These are phyloP conservation scores for Porites lutea DNA, from an alignment of 64 coral and sea anemone genomes.

Conservation along the genomic window DNA sequence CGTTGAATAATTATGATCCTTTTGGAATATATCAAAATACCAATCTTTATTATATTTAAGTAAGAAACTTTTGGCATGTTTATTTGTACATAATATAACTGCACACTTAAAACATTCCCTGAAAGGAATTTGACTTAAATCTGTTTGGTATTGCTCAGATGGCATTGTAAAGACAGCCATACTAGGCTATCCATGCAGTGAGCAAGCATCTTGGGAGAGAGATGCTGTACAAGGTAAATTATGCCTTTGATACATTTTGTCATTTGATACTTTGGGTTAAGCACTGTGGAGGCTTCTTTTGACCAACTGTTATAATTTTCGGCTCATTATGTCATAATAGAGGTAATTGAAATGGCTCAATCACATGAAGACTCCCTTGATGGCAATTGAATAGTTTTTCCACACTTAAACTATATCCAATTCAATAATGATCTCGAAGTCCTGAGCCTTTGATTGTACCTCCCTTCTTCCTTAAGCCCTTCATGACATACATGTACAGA, in stretches of 20 bases:
- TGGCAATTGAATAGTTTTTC: constrained; percentile 4
- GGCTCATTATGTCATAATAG: no score
- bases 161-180: constrained; percentile 10
- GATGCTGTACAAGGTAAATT: constrained; percentile 27
- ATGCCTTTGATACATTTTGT: constrained; percentile 18
- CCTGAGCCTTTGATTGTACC: constrained; percentile 1
- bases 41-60: neutral
- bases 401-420: neutral
- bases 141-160: constrained; percentile 9
- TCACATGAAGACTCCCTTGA: neutral
- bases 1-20: constrained; percentile 21
- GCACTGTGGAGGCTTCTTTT: no score
- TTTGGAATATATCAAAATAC: constrained; percentile 4
- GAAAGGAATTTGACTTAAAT: constrained; percentile 20
- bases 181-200: neutral
- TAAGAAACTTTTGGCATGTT: constrained; percentile 2
- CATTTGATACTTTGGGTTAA: neutral
- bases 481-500: neutral
- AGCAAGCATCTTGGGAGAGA: constrained; percentile 26
- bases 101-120: neutral
- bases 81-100: constrained; percentile 17
- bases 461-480: neutral
- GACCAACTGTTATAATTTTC: no score
- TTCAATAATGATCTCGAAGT: constrained; percentile 15
- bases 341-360: no score